Evolutionary conservation across 2,888 invertebrate genomes (phyloP).

Genomic region (Rhagonycha lutea): DNA sequence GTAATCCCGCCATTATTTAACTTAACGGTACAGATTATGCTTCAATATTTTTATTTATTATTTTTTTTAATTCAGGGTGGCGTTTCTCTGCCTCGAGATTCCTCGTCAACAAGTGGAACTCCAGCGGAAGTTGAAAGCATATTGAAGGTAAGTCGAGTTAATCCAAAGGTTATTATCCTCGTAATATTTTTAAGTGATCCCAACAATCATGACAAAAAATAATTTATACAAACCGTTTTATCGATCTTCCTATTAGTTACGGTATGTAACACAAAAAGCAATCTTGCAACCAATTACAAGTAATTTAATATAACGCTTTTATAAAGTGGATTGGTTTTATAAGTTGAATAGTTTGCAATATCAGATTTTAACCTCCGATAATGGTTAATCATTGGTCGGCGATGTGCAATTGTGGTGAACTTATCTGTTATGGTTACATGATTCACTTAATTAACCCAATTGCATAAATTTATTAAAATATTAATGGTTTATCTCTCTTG

Average conservation of each 20-base stretch:
- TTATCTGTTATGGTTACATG: conserved; percentile 21
- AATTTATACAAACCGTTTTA: conserved; percentile 21
- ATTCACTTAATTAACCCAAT: conserved; percentile 29
- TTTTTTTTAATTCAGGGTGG: conserved; percentile 40
- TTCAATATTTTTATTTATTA: neutral
- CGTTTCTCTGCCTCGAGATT: conserved; percentile 52
- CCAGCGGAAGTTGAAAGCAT: conserved; percentile 67
- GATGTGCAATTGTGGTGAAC: conserved; percentile 23
- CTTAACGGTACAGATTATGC: neutral
- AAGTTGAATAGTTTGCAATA: conserved; percentile 13
- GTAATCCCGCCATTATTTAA: neutral
- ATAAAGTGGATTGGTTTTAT: conserved; percentile 20
- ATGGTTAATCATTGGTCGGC: conserved; percentile 22
- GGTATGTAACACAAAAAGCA: conserved; percentile 20
- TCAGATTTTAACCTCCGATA: conserved; percentile 28
- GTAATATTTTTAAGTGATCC: conserved; percentile 1
- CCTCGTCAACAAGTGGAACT: conserved; percentile 55
- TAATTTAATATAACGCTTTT: conserved; percentile 26
- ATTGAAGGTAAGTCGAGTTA: conserved; percentile 61
- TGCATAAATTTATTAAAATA: conserved; percentile 17
- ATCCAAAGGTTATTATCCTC: neutral
- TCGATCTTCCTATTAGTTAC: conserved; percentile 20
- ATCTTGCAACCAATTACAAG: conserved; percentile 18
- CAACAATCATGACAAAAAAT: conserved; percentile 7
- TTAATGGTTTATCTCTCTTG: conserved; percentile 9